Percentiles rank a stretch among this genome's conserved stretches.
These are phyloP conservation scores for Thymallus thymallus DNA, from an alignment of 2,113 vertebrate genomes.

Conservation along the genomic window DNA sequence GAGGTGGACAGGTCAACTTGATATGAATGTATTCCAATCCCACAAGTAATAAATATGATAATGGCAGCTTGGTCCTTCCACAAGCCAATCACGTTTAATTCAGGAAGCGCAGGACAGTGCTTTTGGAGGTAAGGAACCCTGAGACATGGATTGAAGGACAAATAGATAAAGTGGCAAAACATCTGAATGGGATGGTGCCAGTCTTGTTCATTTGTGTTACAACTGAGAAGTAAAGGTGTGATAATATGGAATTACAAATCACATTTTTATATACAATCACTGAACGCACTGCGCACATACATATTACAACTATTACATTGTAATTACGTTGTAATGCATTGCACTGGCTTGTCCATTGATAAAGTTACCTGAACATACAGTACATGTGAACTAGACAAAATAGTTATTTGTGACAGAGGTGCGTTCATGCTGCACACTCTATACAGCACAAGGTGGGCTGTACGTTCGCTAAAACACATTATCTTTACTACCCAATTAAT, in stretches of 20 bases:
- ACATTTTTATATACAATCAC: too few relatives aligned
- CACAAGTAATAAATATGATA: slow-evolving; percentile 66
- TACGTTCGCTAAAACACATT: slow-evolving; percentile 16
- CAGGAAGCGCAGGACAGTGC: slow-evolving; percentile 38
- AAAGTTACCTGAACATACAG: too few relatives aligned
- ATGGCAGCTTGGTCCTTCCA: slow-evolving; percentile 36
- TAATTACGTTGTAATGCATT: too few relatives aligned
- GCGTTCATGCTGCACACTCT: slow-evolving; percentile 22
- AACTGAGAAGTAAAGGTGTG: too few relatives aligned
- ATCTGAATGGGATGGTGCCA: slow-evolving; percentile 43
- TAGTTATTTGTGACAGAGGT: neutral
- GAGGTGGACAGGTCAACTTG: slow-evolving; percentile 21
- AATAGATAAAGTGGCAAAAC: slow-evolving; percentile 44
- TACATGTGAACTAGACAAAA: too few relatives aligned
- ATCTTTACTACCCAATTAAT: slow-evolving; percentile 47
- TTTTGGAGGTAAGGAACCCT: slow-evolving; percentile 32
- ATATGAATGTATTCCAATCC: slow-evolving; percentile 49
- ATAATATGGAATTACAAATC: too few relatives aligned
- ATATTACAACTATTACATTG: too few relatives aligned
- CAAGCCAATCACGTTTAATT: slow-evolving; percentile 44
- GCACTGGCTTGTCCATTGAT: too few relatives aligned
- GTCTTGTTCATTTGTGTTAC: too few relatives aligned
- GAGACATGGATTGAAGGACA: slow-evolving; percentile 46
- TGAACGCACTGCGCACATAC: too few relatives aligned
- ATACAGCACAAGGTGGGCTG: slow-evolving; percentile 23